phyloP scores from a whole-genome alignment of 2,888 invertebrate species.

The Dynastes hyllus region DNA sequence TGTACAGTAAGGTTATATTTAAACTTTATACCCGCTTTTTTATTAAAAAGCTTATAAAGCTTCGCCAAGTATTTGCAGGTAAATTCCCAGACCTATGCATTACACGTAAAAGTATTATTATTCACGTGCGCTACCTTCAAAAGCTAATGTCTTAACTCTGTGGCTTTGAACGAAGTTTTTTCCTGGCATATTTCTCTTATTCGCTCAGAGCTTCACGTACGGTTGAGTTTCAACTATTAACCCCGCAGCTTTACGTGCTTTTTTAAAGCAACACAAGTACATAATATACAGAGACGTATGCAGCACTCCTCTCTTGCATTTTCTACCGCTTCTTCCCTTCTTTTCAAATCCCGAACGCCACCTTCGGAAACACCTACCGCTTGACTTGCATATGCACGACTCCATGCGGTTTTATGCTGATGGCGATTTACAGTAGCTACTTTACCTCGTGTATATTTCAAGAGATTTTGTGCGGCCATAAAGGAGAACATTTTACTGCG shows the following conservation, averaged over 20 bases:
- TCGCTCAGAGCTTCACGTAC: slow-evolving; percentile 11
- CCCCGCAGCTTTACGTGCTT: neutral
- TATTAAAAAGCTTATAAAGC: no score
- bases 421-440: slow-evolving; percentile 10
- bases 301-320: slow-evolving; percentile 12
- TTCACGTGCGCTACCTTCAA: neutral
- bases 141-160: slow-evolving; percentile 5
- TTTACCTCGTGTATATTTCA: neutral
- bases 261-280: slow-evolving; percentile 1
- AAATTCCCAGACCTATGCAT: neutral
- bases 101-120: slow-evolving; percentile 11
- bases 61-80: neutral
- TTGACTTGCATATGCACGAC: slow-evolving; percentile 18
- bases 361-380: neutral
- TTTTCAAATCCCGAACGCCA: neutral
- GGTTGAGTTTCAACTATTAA: slow-evolving; percentile 7
- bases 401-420: slow-evolving; percentile 11
- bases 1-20: no score
- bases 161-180: neutral
- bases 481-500: slow-evolving; percentile 16
- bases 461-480: neutral
- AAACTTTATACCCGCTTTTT: no score
- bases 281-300: slow-evolving; percentile 5
- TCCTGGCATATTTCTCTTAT: neutral
- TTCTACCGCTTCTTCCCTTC: neutral